Evolutionary conservation across 2,888 invertebrate genomes (phyloP).

Genomic region (Pristionchus maxplancki): DNA sequence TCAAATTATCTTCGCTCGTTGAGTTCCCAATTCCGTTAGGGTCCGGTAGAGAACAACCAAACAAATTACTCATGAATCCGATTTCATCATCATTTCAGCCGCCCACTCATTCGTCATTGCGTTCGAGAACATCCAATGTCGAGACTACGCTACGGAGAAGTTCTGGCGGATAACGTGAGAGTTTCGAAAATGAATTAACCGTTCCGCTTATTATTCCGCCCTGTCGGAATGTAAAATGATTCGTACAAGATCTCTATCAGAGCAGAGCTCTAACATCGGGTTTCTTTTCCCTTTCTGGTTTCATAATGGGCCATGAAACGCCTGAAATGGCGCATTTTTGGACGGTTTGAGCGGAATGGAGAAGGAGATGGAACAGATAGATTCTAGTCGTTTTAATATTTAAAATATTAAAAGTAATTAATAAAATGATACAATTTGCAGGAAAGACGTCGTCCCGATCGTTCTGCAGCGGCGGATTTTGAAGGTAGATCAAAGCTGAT

Average conservation of each 20-base stretch:
- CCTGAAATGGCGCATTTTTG: neutral
- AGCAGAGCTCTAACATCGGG: too few species aligned
- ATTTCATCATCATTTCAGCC: neutral
- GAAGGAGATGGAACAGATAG: too few species aligned
- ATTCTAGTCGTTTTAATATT: neutral
- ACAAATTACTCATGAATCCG: neutral
- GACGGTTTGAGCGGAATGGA: neutral
- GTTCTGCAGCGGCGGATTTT: neutral
- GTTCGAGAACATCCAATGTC: slow-evolving; percentile 22
- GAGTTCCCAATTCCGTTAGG: too few species aligned
- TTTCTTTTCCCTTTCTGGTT: neutral
- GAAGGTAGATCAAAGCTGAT: neutral
- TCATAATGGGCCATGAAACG: neutral
- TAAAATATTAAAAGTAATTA: neutral
- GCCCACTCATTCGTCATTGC: slow-evolving; percentile 1
- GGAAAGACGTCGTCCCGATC: slow-evolving; percentile 2
- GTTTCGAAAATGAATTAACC: too few species aligned
- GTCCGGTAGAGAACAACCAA: too few species aligned
- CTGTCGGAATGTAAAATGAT: too few species aligned
- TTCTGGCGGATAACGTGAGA: slow-evolving; percentile 10
- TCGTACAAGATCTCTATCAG: too few species aligned
- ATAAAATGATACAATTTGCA: neutral
- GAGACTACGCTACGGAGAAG: slow-evolving; percentile 3
- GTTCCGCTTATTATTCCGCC: too few species aligned
- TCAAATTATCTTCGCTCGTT: too few species aligned